Evolutionary conservation across 1,140 invertebrate species (phyloP).

Genomic region (Solenopsis invicta): DNA sequence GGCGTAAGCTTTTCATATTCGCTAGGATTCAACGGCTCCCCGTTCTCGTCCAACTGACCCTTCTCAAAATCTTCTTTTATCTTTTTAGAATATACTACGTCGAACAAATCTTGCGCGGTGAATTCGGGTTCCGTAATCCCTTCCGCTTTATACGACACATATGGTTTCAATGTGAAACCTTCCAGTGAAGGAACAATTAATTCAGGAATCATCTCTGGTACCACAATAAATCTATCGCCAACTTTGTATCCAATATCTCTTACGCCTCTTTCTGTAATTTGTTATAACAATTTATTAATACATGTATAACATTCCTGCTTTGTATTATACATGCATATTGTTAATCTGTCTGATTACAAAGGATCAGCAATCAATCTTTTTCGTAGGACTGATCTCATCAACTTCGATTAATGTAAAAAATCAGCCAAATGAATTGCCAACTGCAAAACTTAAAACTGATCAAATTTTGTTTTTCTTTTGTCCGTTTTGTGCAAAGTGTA

Average conservation of each 20-base stretch:
- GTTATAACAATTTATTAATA: constrained; percentile 29
- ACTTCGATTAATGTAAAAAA: too few species aligned
- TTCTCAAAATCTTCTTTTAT: constrained; percentile 93
- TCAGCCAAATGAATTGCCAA: too few species aligned
- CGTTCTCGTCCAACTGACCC: constrained; percentile 90
- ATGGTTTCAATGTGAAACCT: constrained; percentile 94
- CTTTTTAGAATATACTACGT: constrained; percentile 93
- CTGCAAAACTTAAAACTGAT: too few species aligned
- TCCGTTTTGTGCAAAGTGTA: too few species aligned
- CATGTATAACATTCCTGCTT: neutral
- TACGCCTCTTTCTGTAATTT: constrained; percentile 89
- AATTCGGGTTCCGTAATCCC: constrained; percentile 93
- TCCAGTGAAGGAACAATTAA: constrained; percentile 96
- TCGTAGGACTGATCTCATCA: too few species aligned
- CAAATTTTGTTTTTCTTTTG: too few species aligned
- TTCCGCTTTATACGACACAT: constrained; percentile 94
- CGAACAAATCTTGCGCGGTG: constrained; percentile 94
- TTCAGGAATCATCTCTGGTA: constrained; percentile 97
- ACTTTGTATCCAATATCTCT: constrained; percentile 88
- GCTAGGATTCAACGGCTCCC: constrained; percentile 91
- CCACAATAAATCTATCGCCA: constrained; percentile 87
- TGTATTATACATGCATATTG: neutral
- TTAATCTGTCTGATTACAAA: neutral
- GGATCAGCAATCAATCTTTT: neutral
- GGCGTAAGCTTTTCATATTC: constrained; percentile 91